Conservation (phyloP, 2,888 invertebrate species). For the Ormia ochracea region DNA sequence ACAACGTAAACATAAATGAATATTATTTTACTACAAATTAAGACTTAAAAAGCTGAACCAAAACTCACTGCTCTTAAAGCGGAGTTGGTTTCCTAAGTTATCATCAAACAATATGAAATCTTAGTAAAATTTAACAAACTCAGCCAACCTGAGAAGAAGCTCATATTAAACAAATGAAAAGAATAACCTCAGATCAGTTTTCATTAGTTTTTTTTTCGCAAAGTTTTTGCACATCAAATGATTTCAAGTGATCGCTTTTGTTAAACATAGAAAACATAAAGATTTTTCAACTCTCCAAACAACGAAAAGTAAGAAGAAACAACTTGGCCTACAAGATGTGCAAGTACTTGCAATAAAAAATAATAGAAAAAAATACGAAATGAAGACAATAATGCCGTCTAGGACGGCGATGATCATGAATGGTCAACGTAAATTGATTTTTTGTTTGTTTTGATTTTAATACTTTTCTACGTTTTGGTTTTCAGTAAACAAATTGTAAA, state of each 20-base stretch:
- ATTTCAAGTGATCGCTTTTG: conserved; percentile 49
- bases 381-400: not conserved
- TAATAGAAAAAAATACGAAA: conserved; percentile 3
- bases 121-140: conserved; percentile 19
- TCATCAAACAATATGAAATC: conserved; percentile 9
- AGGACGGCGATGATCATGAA: conserved; percentile 27
- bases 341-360: not conserved
- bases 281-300: not conserved
- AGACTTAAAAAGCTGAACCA: conserved; percentile 33
- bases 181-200: conserved; percentile 49
- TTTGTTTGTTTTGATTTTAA: not conserved
- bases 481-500: conserved; percentile 40
- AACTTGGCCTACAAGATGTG: conserved; percentile 34
- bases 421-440: conserved; percentile 48
- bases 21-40: conserved; percentile 41
- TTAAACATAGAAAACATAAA: conserved; percentile 47
- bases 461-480: not conserved
- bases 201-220: conserved; percentile 14
- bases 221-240: conserved; percentile 32
- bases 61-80: conserved; percentile 36
- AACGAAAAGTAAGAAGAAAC: not conserved
- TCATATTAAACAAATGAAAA: conserved; percentile 20
- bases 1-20: not conserved
- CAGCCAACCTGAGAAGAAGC: conserved; percentile 17
- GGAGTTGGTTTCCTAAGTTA: conserved; percentile 17